These are phyloP conservation scores for Meandrusa payeni DNA, from an alignment of 2,888 invertebrate genomes.

Conservation along the genomic window DNA sequence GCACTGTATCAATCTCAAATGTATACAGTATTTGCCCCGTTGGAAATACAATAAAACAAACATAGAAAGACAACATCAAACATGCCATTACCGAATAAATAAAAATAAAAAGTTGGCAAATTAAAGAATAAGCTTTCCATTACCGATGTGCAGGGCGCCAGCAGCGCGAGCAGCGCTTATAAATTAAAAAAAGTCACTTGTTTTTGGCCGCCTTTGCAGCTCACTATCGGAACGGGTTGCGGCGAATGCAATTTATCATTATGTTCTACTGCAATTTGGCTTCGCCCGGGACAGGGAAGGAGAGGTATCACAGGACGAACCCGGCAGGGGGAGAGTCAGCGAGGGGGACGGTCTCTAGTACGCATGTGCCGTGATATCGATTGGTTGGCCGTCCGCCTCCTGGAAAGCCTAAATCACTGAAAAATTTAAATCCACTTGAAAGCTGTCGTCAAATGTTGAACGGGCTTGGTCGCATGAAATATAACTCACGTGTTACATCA, in stretches of 20 bases:
- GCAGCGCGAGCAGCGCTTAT: conserved; percentile 4
- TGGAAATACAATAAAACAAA: not conserved
- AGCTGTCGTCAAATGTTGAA: too few relatives aligned
- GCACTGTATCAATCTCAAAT: too few relatives aligned
- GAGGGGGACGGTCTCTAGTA: conserved; percentile 9
- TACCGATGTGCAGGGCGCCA: conserved; percentile 6
- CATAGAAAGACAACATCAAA: not conserved
- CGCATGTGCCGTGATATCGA: conserved; percentile 36
- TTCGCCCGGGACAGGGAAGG: not conserved
- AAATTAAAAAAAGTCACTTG: conserved; percentile 2
- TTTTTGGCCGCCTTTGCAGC: conserved; percentile 8
- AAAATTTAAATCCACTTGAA: conserved; percentile 1
- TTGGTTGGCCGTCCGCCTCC: conserved; percentile 22
- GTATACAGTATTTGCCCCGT: too few relatives aligned
- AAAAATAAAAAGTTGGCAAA: not conserved
- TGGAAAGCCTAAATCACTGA: conserved; percentile 9
- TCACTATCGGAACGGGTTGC: conserved; percentile 14
- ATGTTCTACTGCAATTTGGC: conserved; percentile 14
- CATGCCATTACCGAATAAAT: not conserved
- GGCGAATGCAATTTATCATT: conserved; percentile 30
- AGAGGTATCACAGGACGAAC: conserved; percentile 41
- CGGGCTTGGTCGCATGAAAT: too few relatives aligned
- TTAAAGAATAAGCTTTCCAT: conserved; percentile 1
- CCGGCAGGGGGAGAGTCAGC: conserved; percentile 1
- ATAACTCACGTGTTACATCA: too few relatives aligned